phyloP scores from a whole-genome alignment of 2,797 vertebrate genomes.

The Cyclura pinguis region DNA sequence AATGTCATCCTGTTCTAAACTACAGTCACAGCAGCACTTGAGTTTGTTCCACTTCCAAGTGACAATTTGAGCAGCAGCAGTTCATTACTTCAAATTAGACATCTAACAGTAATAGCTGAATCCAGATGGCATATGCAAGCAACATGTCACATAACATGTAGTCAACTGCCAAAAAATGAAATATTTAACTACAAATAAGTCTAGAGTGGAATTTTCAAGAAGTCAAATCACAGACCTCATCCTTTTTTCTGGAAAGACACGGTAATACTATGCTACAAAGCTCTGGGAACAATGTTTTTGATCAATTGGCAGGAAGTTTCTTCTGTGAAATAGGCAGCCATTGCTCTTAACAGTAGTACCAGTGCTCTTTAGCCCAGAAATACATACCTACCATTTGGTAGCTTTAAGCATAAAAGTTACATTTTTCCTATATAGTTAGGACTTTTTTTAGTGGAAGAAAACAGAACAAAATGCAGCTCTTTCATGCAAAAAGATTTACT shows the following conservation, averaged over 20 bases:
- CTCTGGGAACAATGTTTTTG: slow-evolving; percentile 12
- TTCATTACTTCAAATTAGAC: slow-evolving; percentile 39
- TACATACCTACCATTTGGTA: not conserved
- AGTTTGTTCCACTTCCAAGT: slow-evolving; percentile 21
- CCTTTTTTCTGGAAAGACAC: slow-evolving; percentile 6
- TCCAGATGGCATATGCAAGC: slow-evolving; percentile 40
- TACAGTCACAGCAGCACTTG: slow-evolving; percentile 26
- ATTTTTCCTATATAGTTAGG: not conserved
- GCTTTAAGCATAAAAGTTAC: slow-evolving; percentile 14
- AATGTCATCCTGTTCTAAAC: slow-evolving; percentile 9
- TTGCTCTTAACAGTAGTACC: slow-evolving; percentile 9
- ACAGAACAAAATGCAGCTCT: accelerated
- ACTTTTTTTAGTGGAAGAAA: not conserved
- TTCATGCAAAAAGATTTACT: slow-evolving; percentile 9
- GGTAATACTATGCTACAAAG: not conserved
- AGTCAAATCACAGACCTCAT: slow-evolving; percentile 31
- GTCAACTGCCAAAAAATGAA: slow-evolving; percentile 17
- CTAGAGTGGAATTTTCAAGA: slow-evolving; percentile 11
- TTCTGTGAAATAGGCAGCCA: not conserved
- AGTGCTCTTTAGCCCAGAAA: not conserved
- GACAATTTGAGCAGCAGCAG: slow-evolving; percentile 27
- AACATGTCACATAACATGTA: slow-evolving; percentile 9
- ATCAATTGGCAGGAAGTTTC: slow-evolving; percentile 23
- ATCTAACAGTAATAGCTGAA: slow-evolving; percentile 38
- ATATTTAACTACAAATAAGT: not conserved